Evolutionary conservation across 1,140 invertebrate species (phyloP), one percentile per base, ranked within the genome.

Genomic region (Cepaea nemoralis): DNA sequence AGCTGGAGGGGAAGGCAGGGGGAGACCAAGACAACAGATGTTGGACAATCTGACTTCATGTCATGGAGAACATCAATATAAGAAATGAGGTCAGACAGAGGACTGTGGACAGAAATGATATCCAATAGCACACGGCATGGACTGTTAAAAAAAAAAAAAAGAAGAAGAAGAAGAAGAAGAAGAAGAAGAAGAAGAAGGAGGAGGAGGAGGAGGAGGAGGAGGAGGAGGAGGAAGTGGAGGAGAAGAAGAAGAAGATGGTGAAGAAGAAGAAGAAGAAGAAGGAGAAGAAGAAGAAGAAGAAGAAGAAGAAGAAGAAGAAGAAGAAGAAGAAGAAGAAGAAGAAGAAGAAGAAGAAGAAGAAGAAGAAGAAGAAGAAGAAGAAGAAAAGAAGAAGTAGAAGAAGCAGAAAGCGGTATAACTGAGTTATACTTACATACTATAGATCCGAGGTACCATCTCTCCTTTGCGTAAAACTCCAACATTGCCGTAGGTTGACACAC

Each of bases 371-470:
- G 19, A 45, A 19, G 19, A 45, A 19, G 19, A 45, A 19, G 19
- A 45, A 19, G 19, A 45, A 19, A 45, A 45, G 42, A 45, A 45
- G 42, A 45, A 45, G 42, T 45, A 45, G 42, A 45, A 45, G 42
- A 45, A 45, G 42, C 42, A 45, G 8, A 19, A 45, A 45, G 42
- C n/a, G n/a, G 50, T 1, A 86, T 85, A 24, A 86, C 71, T 24
- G 83, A 85, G 27, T 87, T 77, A 83, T 86, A 88, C 87, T 89
- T 84, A 86, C 88, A 89, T 75, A 87, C 85, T 67, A 85, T 71
- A 6, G 82, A 40, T 19, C 88, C 87, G 22, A 89, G 45, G n/a
- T 85, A 82, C 88, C 88, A 89, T 70, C 80, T 82, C 45, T 87
- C 85, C 75, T 87, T 83, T 27, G 82, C 48, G 80, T 87, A 89